Conservation (phyloP, 2,888 invertebrate genomes). For the Anticlea derivata region DNA sequence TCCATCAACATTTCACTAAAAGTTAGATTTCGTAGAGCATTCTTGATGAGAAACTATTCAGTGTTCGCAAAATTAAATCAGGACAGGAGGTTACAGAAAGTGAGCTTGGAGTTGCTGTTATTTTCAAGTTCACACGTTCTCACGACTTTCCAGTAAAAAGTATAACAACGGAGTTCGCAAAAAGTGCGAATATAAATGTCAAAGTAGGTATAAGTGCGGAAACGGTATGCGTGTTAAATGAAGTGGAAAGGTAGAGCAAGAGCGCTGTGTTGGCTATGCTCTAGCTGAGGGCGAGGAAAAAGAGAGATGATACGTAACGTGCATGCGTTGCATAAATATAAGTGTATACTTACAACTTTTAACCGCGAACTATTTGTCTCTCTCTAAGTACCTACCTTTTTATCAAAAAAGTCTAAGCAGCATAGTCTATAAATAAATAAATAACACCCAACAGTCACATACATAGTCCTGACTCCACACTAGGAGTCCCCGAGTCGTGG, state of each 20-base stretch:
- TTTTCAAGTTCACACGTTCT: slow-evolving; percentile 45
- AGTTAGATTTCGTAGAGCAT: not conserved
- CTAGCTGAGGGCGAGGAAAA: slow-evolving; percentile 1
- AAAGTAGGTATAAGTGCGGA: slow-evolving; percentile 57
- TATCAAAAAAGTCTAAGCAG: too few relatives aligned
- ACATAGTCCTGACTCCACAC: too few relatives aligned
- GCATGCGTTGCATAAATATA: too few relatives aligned
- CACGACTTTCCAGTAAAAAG: slow-evolving; percentile 43
- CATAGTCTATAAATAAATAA: too few relatives aligned
- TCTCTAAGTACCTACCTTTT: too few relatives aligned
- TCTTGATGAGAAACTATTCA: slow-evolving; percentile 3
- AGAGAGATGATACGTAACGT: too few relatives aligned
- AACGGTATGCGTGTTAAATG: slow-evolving; percentile 66
- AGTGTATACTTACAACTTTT: too few relatives aligned
- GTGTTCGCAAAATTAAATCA: slow-evolving; percentile 9
- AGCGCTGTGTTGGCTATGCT: slow-evolving; percentile 43
- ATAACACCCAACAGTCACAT: too few relatives aligned
- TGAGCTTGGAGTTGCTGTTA: slow-evolving; percentile 5
- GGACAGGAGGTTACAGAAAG: slow-evolving; percentile 15
- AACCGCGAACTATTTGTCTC: too few relatives aligned
- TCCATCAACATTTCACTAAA: too few relatives aligned
- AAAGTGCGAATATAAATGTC: slow-evolving; percentile 62
- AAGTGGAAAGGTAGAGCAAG: slow-evolving; percentile 61
- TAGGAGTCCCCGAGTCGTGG: too few relatives aligned
- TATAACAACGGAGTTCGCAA: slow-evolving; percentile 42